Conservation (phyloP, 2,888 invertebrate genomes). For the Dryobotodes eremita region DNA sequence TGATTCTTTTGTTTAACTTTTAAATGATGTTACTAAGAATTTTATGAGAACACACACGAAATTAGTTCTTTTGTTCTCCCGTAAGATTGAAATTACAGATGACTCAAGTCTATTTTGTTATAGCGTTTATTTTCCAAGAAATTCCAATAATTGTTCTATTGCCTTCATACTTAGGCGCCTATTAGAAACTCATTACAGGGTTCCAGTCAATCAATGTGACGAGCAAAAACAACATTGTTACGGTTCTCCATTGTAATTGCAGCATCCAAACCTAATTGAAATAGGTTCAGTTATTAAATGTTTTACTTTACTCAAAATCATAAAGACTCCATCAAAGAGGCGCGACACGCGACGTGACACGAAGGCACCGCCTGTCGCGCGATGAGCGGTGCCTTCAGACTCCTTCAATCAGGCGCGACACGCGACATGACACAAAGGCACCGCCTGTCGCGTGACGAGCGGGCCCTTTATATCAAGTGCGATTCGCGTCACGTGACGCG, state of each 20-base stretch:
- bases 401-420: too few species aligned
- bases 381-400: too few species aligned
- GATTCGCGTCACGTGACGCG: too few species aligned
- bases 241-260: not conserved
- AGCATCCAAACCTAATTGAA: not conserved
- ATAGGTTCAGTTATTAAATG: not conserved
- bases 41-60: slow-evolving; percentile 38
- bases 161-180: not conserved
- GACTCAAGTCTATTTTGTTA: not conserved
- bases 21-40: slow-evolving; percentile 45
- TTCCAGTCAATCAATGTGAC: slow-evolving; percentile 3
- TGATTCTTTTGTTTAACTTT: slow-evolving; percentile 56
- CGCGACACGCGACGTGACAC: too few species aligned
- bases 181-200: slow-evolving; percentile 12
- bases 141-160: not conserved
- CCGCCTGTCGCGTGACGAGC: too few species aligned
- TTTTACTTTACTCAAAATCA: not conserved
- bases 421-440: too few species aligned
- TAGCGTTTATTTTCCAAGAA: slow-evolving; percentile 5
- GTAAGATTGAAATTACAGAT: slow-evolving; percentile 26
- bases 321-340: too few species aligned
- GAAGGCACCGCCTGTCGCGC: too few species aligned
- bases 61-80: slow-evolving; percentile 33
- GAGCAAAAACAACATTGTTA: not conserved
- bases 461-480: too few species aligned